Evolutionary conservation across 1,140 invertebrate genomes (phyloP).

Genomic region (Gonatopus flavifemur): DNA sequence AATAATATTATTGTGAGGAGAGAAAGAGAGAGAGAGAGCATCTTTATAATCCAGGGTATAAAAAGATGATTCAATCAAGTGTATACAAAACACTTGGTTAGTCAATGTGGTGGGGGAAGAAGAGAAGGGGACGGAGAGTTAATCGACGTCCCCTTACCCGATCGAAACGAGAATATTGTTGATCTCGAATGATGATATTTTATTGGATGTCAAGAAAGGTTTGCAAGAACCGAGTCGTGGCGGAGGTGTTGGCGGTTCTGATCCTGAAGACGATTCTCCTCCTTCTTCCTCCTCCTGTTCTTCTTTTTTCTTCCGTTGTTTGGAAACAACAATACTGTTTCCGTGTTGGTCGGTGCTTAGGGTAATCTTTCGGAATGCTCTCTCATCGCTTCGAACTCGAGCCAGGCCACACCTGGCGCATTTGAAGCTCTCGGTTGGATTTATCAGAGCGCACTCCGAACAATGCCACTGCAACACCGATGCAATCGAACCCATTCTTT

Average conservation of each 20-base stretch:
- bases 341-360: constrained; percentile 8
- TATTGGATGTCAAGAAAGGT: background rate
- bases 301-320: background rate
- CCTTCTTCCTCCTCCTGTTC: background rate
- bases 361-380: constrained; percentile 17
- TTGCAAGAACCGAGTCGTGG: constrained; percentile 28
- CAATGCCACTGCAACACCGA: constrained; percentile 89
- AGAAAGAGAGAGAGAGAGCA: no score
- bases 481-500: constrained; percentile 82
- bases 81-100: constrained; percentile 13
- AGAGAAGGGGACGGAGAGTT: background rate
- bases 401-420: constrained; percentile 77
- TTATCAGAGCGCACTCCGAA: constrained; percentile 80
- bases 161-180: constrained; percentile 5
- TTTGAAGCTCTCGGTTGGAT: constrained; percentile 76
- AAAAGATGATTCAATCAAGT: no score
- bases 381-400: constrained; percentile 47
- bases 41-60: no score
- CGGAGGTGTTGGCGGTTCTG: constrained; percentile 46
- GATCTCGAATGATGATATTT: background rate
- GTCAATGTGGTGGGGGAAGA: background rate
- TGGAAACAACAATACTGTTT: background rate
- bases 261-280: constrained; percentile 33
- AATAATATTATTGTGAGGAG: no score
- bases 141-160: constrained; percentile 18